These are phyloP conservation scores for Vombatus ursinus DNA, from an alignment of 2,113 vertebrate species.

Conservation along the genomic window DNA sequence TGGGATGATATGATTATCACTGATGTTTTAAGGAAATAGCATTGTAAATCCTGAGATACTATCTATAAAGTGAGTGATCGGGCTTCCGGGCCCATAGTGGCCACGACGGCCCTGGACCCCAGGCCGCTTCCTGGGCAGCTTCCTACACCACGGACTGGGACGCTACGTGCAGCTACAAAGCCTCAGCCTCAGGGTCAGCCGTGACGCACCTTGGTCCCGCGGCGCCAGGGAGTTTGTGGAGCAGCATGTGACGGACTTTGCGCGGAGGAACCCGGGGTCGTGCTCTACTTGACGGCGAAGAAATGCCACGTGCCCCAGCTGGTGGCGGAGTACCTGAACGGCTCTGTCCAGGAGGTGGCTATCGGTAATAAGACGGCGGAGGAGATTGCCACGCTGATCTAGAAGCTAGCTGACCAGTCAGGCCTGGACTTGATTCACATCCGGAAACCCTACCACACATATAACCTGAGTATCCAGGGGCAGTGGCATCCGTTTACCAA, in stretches of 20 bases:
- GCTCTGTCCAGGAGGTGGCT: slow-evolving; percentile 88
- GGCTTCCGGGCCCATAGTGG: accelerated
- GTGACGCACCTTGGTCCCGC: slow-evolving; percentile 84
- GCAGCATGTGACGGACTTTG: slow-evolving; percentile 91
- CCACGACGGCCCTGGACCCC: slow-evolving; percentile 90
- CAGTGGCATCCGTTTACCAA: slow-evolving; percentile 98
- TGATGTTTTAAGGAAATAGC: not conserved
- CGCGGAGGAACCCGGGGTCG: slow-evolving; percentile 90
- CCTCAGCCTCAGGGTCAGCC: slow-evolving; percentile 91
- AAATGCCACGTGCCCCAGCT: slow-evolving; percentile 84
- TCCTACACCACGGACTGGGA: slow-evolving; percentile 93
- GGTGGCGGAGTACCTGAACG: slow-evolving; percentile 95
- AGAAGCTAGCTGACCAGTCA: slow-evolving; percentile 90
- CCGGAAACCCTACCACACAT: slow-evolving; percentile 95
- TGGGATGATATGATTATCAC: not conserved
- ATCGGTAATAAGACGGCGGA: slow-evolving; percentile 86
- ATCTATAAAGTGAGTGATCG: not conserved
- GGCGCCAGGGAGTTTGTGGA: slow-evolving; percentile 95
- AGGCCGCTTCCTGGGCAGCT: slow-evolving; percentile 92
- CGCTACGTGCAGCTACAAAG: slow-evolving; percentile 94
- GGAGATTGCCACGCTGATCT: slow-evolving; percentile 87
- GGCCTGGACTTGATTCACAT: slow-evolving; percentile 95
- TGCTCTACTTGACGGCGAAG: slow-evolving; percentile 90
- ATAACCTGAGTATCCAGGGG: slow-evolving; percentile 95
- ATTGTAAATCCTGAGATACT: not conserved